Evolutionary conservation across 2,888 invertebrate genomes (phyloP), one percentile per base, ranked within the genome.

Genomic region (Leptothorax acervorum): DNA sequence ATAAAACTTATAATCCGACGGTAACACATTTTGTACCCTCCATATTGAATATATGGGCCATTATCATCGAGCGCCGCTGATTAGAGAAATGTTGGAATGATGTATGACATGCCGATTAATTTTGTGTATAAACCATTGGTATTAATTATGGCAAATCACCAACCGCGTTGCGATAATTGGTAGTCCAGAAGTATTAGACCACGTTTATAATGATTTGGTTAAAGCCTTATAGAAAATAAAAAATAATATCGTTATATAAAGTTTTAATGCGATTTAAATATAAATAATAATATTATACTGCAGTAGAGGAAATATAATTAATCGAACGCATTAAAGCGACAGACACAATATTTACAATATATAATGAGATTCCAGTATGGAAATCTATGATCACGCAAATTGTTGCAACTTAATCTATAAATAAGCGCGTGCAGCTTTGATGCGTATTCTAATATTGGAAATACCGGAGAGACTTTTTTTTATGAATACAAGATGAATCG

Each of bases 321-420:
- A 31, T 57, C 31, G 45, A 70, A 71, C 31, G 23, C 2, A 23
- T 35, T 48, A 57, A 71, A 48, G 70, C 23, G 57, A n/a, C 6
- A 79, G 11, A n/a, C n/a, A 31, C 4, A 42, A 55, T 68, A 68
- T 79, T 79, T 42, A 68, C 42, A 18, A 11, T 11, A 9, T n/a
- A 18, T 71, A 79, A 71, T 23, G 57, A 71, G 23, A 78, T 48
- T 60, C 48, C 23, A 12, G 5, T 35, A 18, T 71, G 12, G 4
- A 31, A 48, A 71, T 71, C 3, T 71, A 57, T 39, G 15, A 75
- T 79, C 23, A 71, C 28, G 48, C 35, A 79, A 45, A 71, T 79
- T 71, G 48, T 79, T 35, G 12, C 15, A n/a, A 23, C 45, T 68
- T 71, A 71, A 57, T 71, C 18, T 79, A 71, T 35, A 79, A 71